A percentile compares a stretch with the other conserved stretches of the same genome.
Evolutionary conservation across 2,797 vertebrate genomes (phyloP).

Genomic region (Manis pentadactyla): DNA sequence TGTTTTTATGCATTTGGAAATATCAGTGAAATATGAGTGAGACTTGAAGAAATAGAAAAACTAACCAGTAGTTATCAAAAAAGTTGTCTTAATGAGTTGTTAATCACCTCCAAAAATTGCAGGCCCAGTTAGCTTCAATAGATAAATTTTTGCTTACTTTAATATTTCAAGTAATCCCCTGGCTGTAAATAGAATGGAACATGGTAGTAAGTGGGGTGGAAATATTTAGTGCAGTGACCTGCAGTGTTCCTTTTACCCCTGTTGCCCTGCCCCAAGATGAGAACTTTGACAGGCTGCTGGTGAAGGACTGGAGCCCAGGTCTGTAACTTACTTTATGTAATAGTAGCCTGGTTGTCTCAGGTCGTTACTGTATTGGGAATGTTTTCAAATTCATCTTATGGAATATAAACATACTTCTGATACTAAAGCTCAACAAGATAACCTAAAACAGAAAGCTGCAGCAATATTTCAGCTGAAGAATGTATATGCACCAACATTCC

Average conservation of each 20-base stretch:
- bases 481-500: not conserved
- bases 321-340: not conserved
- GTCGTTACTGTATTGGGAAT: not conserved
- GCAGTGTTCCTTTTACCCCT: not conserved
- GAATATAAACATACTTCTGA: not conserved
- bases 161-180: not conserved
- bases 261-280: not conserved
- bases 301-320: too few species aligned
- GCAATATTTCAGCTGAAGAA: not conserved
- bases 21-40: not conserved
- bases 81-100: not conserved
- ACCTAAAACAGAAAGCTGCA: not conserved
- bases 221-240: not conserved
- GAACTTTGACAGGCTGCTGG: not conserved
- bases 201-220: not conserved
- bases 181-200: not conserved
- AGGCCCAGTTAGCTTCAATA: not conserved
- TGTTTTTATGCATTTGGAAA: slow-evolving; percentile 1
- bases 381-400: not conserved
- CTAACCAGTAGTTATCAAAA: not conserved
- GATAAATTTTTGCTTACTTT: slow-evolving; percentile 27
- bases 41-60: not conserved
- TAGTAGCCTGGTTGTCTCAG: not conserved
- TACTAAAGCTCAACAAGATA: not conserved
- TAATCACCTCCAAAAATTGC: not conserved